Percentiles rank a stretch among this genome's conserved stretches.
phyloP scores from a whole-genome alignment of 1,140 invertebrate species.

The Mylabris phalerata region DNA sequence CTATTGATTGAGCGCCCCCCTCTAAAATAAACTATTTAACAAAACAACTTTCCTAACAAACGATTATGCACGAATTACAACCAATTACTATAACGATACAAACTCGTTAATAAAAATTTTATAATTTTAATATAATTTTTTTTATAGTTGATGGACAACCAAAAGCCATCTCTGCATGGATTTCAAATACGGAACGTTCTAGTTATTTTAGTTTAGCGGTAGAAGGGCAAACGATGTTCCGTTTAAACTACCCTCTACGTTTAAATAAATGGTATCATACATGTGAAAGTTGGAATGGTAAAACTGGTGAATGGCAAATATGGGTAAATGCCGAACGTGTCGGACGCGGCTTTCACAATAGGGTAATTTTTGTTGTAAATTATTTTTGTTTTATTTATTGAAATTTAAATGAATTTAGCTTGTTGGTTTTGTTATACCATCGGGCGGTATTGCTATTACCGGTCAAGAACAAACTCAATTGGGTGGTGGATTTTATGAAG shows the following conservation, averaged over 20 bases:
- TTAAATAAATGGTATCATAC: constrained; percentile 78
- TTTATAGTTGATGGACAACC: constrained; percentile 59
- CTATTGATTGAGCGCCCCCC: too few species aligned
- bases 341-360: constrained; percentile 73
- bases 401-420: constrained; percentile 48
- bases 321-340: constrained; percentile 78
- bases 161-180: constrained; percentile 65
- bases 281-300: constrained; percentile 79
- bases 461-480: constrained; percentile 62
- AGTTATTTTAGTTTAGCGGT: constrained; percentile 75
- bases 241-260: constrained; percentile 72
- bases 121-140: background rate
- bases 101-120: too few species aligned
- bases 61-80: too few species aligned
- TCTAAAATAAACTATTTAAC: too few species aligned
- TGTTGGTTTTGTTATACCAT: constrained; percentile 68
- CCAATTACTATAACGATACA: too few species aligned
- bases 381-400: background rate
- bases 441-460: constrained; percentile 63
- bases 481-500: constrained; percentile 52
- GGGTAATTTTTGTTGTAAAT: constrained; percentile 49
- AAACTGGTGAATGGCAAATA: constrained; percentile 78
- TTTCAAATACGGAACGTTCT: constrained; percentile 67
- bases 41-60: too few species aligned
- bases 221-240: constrained; percentile 71